phyloP scores from a whole-genome alignment of 1,140 invertebrate genomes.

The Araneus ventricosus region DNA sequence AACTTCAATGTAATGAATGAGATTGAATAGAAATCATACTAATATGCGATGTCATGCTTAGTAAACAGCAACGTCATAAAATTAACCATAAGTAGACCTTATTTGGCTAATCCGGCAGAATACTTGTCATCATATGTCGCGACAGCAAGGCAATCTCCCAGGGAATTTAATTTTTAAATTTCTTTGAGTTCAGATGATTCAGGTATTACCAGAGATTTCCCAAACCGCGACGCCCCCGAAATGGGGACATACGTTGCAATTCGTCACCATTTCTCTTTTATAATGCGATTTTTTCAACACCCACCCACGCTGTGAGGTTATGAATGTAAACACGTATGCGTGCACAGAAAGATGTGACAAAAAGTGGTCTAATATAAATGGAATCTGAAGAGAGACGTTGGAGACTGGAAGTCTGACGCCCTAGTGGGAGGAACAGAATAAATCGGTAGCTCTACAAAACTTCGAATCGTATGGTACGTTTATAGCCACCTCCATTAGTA shows the following conservation, averaged over 20 bases:
- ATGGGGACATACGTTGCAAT: not conserved
- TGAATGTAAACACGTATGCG: constrained; percentile 15
- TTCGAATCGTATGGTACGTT: not conserved
- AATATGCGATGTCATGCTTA: too few species aligned
- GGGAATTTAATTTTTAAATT: not conserved
- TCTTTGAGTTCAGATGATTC: not conserved
- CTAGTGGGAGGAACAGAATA: constrained; percentile 30
- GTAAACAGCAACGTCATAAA: too few species aligned
- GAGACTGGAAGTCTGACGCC: constrained; percentile 69
- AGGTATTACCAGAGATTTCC: constrained; percentile 18
- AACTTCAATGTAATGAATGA: too few species aligned
- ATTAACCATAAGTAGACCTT: too few species aligned
- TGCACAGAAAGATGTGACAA: constrained; percentile 28
- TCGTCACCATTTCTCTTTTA: not conserved
- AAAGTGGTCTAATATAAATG: constrained; percentile 35
- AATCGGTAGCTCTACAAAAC: constrained; percentile 50
- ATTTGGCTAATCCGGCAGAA: too few species aligned
- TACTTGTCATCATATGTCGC: not conserved
- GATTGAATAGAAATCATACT: too few species aligned
- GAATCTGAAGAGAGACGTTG: constrained; percentile 35
- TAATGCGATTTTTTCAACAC: not conserved
- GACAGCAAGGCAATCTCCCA: not conserved
- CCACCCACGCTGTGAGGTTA: constrained; percentile 50
- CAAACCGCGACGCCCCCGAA: constrained; percentile 34
- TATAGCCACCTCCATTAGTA: not conserved